Conservation (phyloP, 2,113 vertebrate genomes). For the Tiliqua scincoides region DNA sequence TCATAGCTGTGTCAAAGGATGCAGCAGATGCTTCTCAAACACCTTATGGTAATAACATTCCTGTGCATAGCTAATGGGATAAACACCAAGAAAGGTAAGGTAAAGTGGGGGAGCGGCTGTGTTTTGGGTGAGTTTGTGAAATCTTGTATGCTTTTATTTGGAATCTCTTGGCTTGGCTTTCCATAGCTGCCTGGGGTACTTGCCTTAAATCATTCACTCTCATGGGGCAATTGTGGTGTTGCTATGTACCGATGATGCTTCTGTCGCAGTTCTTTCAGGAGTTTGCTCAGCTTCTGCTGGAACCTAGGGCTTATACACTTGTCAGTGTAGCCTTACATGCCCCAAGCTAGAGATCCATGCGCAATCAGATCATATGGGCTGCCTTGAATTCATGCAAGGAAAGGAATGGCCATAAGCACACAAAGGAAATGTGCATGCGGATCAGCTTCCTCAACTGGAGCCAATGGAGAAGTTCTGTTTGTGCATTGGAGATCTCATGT, state of each 20-base stretch:
- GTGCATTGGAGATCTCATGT: not conserved
- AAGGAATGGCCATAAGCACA: not conserved
- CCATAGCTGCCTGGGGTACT: not conserved
- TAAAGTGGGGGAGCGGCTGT: conserved; percentile 60
- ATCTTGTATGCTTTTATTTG: not conserved
- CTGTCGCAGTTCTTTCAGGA: not conserved
- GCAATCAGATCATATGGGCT: not conserved
- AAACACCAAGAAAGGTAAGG: conserved; percentile 89
- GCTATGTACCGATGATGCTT: not conserved
- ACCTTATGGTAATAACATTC: conserved; percentile 74
- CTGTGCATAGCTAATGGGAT: conserved; percentile 73
- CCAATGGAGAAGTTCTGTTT: not conserved
- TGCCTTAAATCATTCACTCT: not conserved
- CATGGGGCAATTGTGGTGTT: not conserved
- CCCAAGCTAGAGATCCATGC: not conserved
- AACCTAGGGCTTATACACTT: not conserved
- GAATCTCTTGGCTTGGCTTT: not conserved
- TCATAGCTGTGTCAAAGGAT: conserved; percentile 65
- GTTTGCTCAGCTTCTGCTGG: not conserved
- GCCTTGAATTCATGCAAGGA: not conserved
- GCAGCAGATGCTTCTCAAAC: conserved; percentile 66
- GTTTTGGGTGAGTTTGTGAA: not conserved
- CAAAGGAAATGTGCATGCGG: not conserved
- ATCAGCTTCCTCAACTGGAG: not conserved
- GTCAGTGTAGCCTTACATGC: not conserved